Conservation (phyloP, 2,797 vertebrate genomes). For the Ctenochaetus hawaiiensis region DNA sequence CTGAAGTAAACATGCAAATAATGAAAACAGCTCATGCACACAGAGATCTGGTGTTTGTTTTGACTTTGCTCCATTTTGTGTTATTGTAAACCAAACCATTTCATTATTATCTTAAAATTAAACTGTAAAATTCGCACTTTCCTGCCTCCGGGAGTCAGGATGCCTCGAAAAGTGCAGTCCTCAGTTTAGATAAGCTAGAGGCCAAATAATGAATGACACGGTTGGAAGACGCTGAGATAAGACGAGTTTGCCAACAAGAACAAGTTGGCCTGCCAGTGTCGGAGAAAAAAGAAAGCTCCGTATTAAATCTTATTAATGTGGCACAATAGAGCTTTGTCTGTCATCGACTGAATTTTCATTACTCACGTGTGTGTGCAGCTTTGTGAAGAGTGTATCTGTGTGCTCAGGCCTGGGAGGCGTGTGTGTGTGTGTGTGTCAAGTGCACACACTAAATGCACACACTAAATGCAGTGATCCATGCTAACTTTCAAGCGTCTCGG, state of each 20-base stretch:
- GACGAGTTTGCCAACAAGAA: slow-evolving; percentile 66
- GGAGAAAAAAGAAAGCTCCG: slow-evolving; percentile 51
- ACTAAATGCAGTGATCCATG: slow-evolving; percentile 43
- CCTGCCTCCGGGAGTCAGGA: slow-evolving; percentile 1
- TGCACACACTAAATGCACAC: slow-evolving; percentile 40
- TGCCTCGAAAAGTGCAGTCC: slow-evolving; percentile 12
- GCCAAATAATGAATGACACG: slow-evolving; percentile 65
- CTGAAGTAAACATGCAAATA: slow-evolving; percentile 40
- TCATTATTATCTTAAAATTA: background rate
- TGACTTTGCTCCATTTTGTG: background rate
- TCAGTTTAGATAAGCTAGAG: slow-evolving; percentile 56
- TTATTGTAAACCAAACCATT: background rate
- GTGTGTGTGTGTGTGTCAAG: slow-evolving; percentile 33
- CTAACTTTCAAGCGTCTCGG: slow-evolving; percentile 37
- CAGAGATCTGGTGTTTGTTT: slow-evolving; percentile 7
- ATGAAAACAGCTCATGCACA: slow-evolving; percentile 13
- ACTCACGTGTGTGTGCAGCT: slow-evolving; percentile 39
- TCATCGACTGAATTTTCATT: slow-evolving; percentile 56
- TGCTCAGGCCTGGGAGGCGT: slow-evolving; percentile 11
- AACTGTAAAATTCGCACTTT: slow-evolving; percentile 4
- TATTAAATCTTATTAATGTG: slow-evolving; percentile 73
- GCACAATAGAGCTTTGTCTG: slow-evolving; percentile 72
- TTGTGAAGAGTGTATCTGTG: slow-evolving; percentile 27
- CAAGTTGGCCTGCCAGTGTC: slow-evolving; percentile 57
- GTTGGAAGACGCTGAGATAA: slow-evolving; percentile 64